A percentile compares a stretch with the other conserved stretches of the same genome.
These are phyloP conservation scores for Bergia sp. DNA, from an alignment of 92 coral and sea anemone genomes.

Conservation along the genomic window DNA sequence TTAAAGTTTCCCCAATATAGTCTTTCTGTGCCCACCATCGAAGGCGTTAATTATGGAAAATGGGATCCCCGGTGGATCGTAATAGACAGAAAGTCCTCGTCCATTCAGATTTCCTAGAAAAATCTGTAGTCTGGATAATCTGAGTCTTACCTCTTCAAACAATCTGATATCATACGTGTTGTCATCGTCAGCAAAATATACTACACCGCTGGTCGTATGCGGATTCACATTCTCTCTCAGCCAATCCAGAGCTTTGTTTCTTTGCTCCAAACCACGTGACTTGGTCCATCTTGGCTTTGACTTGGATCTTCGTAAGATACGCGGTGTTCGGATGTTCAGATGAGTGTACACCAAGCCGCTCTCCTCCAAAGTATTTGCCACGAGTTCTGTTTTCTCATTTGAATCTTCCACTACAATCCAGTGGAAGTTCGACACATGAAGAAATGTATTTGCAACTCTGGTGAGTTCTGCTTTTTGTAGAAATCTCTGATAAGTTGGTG, in stretches of 20 bases:
- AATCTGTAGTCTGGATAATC: too few relatives aligned
- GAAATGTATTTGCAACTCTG: constrained; percentile 78
- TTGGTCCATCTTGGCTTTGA: constrained; percentile 84
- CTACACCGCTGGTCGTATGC: constrained; percentile 76
- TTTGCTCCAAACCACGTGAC: constrained; percentile 89
- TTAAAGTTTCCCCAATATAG: too few relatives aligned
- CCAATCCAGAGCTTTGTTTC: constrained; percentile 83
- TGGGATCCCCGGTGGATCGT: too few relatives aligned
- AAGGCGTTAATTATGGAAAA: too few relatives aligned
- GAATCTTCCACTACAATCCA: constrained; percentile 95
- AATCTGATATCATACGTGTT: constrained; percentile 82
- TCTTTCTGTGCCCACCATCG: too few relatives aligned
- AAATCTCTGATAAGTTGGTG: constrained; percentile 85
- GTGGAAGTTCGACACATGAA: constrained; percentile 77
- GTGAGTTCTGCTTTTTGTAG: constrained; percentile 91
- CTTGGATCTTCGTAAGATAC: constrained; percentile 60
- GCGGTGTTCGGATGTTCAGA: constrained; percentile 75
- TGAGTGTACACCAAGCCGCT: constrained; percentile 79
- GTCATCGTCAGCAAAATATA: constrained; percentile 94
- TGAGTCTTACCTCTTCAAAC: constrained; percentile 82
- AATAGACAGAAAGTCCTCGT: too few relatives aligned
- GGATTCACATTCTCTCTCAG: constrained; percentile 69
- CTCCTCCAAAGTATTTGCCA: constrained; percentile 54
- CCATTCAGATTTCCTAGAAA: too few relatives aligned
- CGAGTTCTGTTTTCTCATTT: constrained; percentile 68